These are phyloP conservation scores for honey bee (Apis mellifera) DNA, from an alignment of 1,140 invertebrate genomes.

Conservation along the genomic window Amel_HAv3.1 CM009931.2:8714501-8715000, in stretches of 20 bases:
- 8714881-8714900: not conserved
- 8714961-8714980: too few relatives aligned
- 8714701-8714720: not conserved
- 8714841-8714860: not conserved
- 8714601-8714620: conserved; percentile 23
- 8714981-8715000: too few relatives aligned
- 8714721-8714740: conserved; percentile 18
- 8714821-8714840: not conserved
- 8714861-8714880: not conserved
- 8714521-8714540: not conserved
- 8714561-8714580: not conserved
- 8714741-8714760: conserved; percentile 43
- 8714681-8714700: not conserved
- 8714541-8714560: not conserved
- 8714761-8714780: not conserved
- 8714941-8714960: too few relatives aligned
- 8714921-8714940: too few relatives aligned
- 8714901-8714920: too few relatives aligned
- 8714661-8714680: conserved; percentile 53
- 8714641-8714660: conserved; percentile 45
- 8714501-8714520: too few relatives aligned
- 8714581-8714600: not conserved
- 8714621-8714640: conserved; percentile 54
- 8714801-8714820: not conserved
- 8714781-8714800: conserved; percentile 24